Conservation (phyloP, 1,140 invertebrate genomes). For the Neodiprion virginianus region DNA sequence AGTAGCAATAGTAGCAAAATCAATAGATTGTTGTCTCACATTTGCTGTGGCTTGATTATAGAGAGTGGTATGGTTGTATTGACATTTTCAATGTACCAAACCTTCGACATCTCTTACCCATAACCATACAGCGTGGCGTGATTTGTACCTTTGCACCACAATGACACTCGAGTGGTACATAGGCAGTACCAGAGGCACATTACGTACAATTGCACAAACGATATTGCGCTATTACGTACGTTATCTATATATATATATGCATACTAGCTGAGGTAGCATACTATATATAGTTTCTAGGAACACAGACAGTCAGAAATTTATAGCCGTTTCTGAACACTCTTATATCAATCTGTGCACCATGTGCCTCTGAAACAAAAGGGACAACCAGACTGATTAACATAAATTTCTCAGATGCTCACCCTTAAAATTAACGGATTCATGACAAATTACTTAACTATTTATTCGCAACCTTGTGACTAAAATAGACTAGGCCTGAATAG, state of each 20-base stretch:
- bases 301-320: conserved; percentile 60
- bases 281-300: conserved; percentile 41
- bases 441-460: no score
- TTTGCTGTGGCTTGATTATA: conserved; percentile 53
- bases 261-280: conserved; percentile 16
- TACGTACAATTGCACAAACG: no score
- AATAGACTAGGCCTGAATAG: no score
- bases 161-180: conserved; percentile 12
- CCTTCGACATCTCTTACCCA: no score
- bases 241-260: conserved; percentile 36
- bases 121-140: conserved; percentile 50
- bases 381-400: conserved; percentile 70
- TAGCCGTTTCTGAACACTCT: conserved; percentile 54
- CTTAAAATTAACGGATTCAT: conserved; percentile 22
- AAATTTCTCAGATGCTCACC: conserved; percentile 57
- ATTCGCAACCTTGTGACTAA: no score
- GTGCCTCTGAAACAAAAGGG: conserved; percentile 79
- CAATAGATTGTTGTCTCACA: conserved; percentile 58
- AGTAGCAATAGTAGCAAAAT: conserved; percentile 63
- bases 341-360: conserved; percentile 64
- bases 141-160: conserved; percentile 22
- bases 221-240: conserved; percentile 33
- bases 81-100: no score
- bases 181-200: no score
- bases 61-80: no score